Evolutionary conservation across 2,797 vertebrate species (phyloP), one percentile per base, ranked within the genome.

Genomic region (Sebastes kiyomatsui): DNA sequence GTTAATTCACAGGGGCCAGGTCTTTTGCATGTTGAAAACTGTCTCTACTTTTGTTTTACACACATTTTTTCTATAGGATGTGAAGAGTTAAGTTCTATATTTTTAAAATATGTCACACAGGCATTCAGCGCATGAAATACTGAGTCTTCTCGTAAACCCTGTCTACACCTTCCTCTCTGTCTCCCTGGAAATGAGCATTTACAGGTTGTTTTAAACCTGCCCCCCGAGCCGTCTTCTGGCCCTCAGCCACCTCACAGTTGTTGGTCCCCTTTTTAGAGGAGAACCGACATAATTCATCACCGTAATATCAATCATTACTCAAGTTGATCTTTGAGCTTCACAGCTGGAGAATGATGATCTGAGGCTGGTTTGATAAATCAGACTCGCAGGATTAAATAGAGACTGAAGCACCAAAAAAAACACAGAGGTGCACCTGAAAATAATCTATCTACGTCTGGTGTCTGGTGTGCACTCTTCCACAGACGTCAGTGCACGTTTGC

Each of bases 391-490:
- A 87, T 46, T 35, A 30, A 69, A 75, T n/a, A 54, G 25, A 79
- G 54, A 52, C 62, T 72, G 55, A 67, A 69, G 49, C 58, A 33
- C 65, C 58, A 83, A 62, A 62, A 65, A 77, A 69, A 72, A 58
- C 64, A 62, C 52, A 54, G 27, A 75, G 58, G 20, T 65, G 59
- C 87, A 90, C 73, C 80, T 91, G 86, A 88, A 83, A 79, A 78
- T 65, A 64, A 87, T 90, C 75, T 9, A 72, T 89, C 74, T 54
- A 76, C 62, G 28, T 28, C 61, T 67, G 11, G 20, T 68, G 73
- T 77, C 69, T 83, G 71, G 30, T 81, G 80, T 82, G 35, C 18
- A 56, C 46, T 79, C 22, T 30, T 75, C 22, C 13, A 22, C 62
- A 16, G 18, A 86, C 60, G 68, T 55, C 27, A 5, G 22, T 58